Evolutionary conservation across 1,140 invertebrate genomes (phyloP), one percentile per base, ranked within the genome.

Genomic region (Periplaneta americana): DNA sequence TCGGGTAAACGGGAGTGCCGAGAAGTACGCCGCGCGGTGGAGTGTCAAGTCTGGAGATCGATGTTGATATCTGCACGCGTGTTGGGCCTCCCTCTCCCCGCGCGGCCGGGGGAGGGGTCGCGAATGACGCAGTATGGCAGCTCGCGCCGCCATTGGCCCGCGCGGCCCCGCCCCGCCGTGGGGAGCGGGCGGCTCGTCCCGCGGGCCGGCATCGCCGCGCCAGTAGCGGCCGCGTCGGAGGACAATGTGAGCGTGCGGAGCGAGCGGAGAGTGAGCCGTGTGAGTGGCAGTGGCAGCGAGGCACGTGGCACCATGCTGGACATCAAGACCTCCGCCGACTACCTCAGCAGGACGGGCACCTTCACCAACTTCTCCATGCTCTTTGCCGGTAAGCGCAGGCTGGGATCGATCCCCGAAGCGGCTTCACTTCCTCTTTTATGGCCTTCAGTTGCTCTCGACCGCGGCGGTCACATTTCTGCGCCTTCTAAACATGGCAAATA

Each of bases 311-410:
- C 84, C 85, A 92, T 92, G 92, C 87, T 92, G 86, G 92, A 92
- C 88, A 90, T 92, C 85, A 92, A 92, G 86, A 89, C 88, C 13
- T 92, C 89, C 87, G 89, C 89, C 75, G 89, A 92, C 88, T 88
- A 92, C 88, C 88, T 91, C 85, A 88, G 90, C 87, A 86, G 91
- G 89, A 89, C 88, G 85, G 87, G 91, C 85, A 88, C 91, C 28
- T 91, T 92, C 82, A 91, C 91, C 82, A 92, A 92, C 86, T 90
- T 92, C 84, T 92, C 91, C 57, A 92, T 92, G 92, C 88, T 92
- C 82, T 91, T 92, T 87, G 91, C 91, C 84, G 91, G 91, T 92
- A 91, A 86, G 88, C n/a, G n/a, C n/a, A n/a, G n/a, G n/a, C n/a
- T n/a, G n/a, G n/a, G n/a, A n/a, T n/a, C n/a, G n/a, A n/a, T n/a